phyloP scores from a whole-genome alignment of 2,113 vertebrate genomes.

The Cottus gobio region DNA sequence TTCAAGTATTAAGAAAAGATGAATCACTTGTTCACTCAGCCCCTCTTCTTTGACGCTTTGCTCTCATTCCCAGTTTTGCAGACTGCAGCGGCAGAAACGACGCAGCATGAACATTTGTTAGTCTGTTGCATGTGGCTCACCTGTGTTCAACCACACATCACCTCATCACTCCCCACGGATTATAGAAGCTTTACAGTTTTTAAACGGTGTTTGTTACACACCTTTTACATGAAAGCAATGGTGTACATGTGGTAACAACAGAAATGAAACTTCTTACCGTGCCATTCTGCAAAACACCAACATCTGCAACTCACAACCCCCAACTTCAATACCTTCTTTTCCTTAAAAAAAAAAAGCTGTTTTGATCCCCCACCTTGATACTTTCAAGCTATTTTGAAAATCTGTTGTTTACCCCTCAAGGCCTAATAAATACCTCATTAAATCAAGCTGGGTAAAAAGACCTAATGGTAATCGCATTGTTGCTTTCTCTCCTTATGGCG shows the following conservation, averaged over 20 bases:
- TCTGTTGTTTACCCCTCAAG: conserved; percentile 38
- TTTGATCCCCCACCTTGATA: conserved; percentile 4
- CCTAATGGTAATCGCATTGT: not conserved
- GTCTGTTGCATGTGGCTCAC: not conserved
- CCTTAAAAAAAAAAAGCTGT: conserved; percentile 3
- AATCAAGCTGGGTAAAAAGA: conserved; percentile 1
- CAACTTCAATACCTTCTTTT: not conserved
- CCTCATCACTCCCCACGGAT: conserved; percentile 15
- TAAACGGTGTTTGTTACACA: not conserved
- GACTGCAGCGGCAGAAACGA: not conserved
- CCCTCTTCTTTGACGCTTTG: conserved; percentile 29
- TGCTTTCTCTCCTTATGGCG: not conserved
- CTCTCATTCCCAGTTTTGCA: conserved; percentile 5
- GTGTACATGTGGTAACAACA: not conserved
- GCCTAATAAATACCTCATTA: conserved; percentile 23
- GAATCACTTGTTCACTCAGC: conserved; percentile 16
- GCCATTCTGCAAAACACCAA: conserved; percentile 21
- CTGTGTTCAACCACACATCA: not conserved
- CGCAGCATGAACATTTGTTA: not conserved
- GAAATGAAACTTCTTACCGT: not conserved
- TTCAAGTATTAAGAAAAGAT: conserved; percentile 45
- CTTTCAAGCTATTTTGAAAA: conserved; percentile 4
- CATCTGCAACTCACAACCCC: conserved; percentile 48
- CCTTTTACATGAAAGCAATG: conserved; percentile 24
- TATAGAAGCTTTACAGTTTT: not conserved